Percentiles rank a stretch among this genome's conserved stretches.
phyloP scores from a whole-genome alignment of 2,797 vertebrate genomes.

The Tokudaia muenninki region DNA sequence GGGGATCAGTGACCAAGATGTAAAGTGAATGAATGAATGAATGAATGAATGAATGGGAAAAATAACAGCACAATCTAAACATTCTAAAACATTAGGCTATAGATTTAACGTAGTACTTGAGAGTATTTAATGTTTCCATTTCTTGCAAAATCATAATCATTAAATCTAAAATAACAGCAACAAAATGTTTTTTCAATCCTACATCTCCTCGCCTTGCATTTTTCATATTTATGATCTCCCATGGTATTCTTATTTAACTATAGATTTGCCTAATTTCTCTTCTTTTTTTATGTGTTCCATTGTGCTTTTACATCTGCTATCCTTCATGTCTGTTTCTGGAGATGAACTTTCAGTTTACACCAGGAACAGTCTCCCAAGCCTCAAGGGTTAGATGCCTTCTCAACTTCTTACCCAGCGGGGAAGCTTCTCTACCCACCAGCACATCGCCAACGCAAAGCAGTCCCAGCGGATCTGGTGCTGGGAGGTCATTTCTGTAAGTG shows the following conservation, averaged over 20 bases:
- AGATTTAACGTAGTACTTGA: not conserved
- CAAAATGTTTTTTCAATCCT: not conserved
- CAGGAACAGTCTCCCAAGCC: not conserved
- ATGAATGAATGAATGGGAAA: not conserved
- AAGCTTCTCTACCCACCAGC: not conserved
- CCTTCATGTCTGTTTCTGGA: not conserved
- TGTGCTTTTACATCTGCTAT: not conserved
- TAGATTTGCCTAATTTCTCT: not conserved
- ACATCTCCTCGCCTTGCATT: not conserved
- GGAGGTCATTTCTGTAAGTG: slow-evolving; percentile 33
- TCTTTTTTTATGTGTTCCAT: not conserved
- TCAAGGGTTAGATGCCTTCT: slow-evolving; percentile 3
- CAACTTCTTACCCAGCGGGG: not conserved
- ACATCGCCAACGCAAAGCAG: not conserved
- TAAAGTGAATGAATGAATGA: not conserved
- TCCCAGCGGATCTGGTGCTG: not conserved
- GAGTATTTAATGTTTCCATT: not conserved
- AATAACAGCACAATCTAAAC: not conserved
- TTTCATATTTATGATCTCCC: not conserved
- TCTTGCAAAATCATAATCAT: not conserved
- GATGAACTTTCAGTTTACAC: not conserved
- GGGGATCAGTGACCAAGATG: not conserved
- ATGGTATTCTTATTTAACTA: not conserved
- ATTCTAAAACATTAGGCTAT: not conserved
- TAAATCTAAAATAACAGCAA: not conserved